Conservation (phyloP, 2,797 vertebrate species). For the Spheniscus humboldti region DNA sequence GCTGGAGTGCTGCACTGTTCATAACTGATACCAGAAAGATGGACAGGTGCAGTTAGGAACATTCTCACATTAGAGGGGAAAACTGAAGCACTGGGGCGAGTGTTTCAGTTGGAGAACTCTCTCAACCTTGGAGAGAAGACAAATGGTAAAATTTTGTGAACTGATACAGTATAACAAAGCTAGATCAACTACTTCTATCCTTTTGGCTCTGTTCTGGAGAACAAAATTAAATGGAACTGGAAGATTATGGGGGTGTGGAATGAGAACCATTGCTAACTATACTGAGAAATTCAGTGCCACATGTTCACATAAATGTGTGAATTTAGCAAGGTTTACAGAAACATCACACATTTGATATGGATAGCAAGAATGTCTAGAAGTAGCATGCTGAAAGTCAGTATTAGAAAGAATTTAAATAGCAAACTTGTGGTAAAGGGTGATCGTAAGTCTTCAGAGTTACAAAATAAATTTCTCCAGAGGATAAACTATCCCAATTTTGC, state of each 20-base stretch:
- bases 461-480: not conserved
- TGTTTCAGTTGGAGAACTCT: too few species aligned
- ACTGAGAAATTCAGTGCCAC: not conserved
- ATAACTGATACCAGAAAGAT: not conserved
- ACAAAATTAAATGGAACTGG: not conserved
- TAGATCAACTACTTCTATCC: not conserved
- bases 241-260: not conserved
- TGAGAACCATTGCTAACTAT: not conserved
- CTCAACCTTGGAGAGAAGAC: not conserved
- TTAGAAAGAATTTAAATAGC: not conserved
- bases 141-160: not conserved
- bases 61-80: not conserved
- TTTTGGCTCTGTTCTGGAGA: not conserved
- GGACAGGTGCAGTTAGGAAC: not conserved
- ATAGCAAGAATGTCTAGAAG: not conserved
- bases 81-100: not conserved
- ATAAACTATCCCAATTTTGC: not conserved
- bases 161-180: not conserved
- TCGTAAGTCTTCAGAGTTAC: not conserved
- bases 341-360: not conserved
- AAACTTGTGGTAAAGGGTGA: not conserved
- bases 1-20: not conserved
- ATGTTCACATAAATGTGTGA: not conserved
- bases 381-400: not conserved
- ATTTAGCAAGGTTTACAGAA: not conserved